Evolutionary conservation across 2,113 vertebrate genomes (phyloP).

Genomic region (Edolisoma coerulescens): DNA sequence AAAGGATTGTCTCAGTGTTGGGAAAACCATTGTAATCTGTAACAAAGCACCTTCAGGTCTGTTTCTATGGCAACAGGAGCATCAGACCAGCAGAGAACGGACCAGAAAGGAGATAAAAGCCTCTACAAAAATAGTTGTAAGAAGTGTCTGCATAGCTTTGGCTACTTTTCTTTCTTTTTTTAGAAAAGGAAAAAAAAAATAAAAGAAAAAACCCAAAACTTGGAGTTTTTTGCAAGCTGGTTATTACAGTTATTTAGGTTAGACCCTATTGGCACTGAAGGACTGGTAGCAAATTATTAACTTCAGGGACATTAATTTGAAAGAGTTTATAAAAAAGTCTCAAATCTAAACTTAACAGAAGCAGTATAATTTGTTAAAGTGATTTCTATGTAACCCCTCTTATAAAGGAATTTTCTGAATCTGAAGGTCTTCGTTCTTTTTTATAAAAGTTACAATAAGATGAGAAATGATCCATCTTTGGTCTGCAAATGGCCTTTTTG

Average conservation of each 20-base stretch:
- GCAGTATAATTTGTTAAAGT: neutral
- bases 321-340: neutral
- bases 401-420: neutral
- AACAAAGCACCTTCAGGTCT: constrained; percentile 41
- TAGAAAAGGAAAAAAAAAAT: neutral
- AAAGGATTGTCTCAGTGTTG: constrained; percentile 1
- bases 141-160: neutral
- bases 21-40: constrained; percentile 16
- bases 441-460: neutral
- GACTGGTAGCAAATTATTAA: neutral
- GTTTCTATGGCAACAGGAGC: constrained; percentile 58
- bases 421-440: neutral
- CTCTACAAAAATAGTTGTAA: constrained; percentile 4
- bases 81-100: constrained; percentile 43
- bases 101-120: constrained; percentile 32
- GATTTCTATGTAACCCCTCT: neutral
- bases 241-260: neutral
- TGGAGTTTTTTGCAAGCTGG: neutral
- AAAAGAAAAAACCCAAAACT: neutral
- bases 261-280: neutral
- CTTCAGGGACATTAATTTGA: neutral
- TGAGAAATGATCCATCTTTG: neutral
- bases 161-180: neutral
- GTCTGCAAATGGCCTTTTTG: neutral
- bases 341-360: neutral